phyloP scores from a whole-genome alignment of 2,797 vertebrate genomes.

The Centroberyx gerrardi region DNA sequence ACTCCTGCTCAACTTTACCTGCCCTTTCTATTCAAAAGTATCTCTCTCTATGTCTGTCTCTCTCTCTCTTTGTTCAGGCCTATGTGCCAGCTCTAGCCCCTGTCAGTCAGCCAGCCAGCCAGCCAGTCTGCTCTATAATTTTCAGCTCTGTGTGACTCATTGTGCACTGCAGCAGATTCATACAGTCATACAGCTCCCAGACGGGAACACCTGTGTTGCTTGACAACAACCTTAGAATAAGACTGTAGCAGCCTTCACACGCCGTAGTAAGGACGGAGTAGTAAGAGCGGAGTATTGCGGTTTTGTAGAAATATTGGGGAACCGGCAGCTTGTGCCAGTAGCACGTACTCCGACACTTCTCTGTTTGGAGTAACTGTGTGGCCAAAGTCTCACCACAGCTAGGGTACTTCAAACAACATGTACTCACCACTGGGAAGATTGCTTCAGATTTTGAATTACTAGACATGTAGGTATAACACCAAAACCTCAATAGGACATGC shows the following conservation, averaged over 20 bases:
- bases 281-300: too few species aligned
- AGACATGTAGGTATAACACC: constrained; percentile 10
- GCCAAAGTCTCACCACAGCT: too few species aligned
- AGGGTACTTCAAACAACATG: too few species aligned
- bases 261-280: too few species aligned
- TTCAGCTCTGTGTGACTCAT: constrained; percentile 70
- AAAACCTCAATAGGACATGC: not conserved
- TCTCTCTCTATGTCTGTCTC: constrained; percentile 5
- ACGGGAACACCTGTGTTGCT: constrained; percentile 54
- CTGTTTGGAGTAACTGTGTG: too few species aligned
- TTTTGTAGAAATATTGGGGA: too few species aligned
- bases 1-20: constrained; percentile 12
- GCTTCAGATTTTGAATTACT: not conserved
- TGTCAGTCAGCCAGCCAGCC: constrained; percentile 37
- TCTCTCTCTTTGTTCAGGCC: constrained; percentile 15
- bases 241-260: constrained; percentile 4
- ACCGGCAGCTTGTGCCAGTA: too few species aligned
- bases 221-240: constrained; percentile 22
- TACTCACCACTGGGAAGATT: too few species aligned
- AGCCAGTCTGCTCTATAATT: constrained; percentile 51
- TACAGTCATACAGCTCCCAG: constrained; percentile 20
- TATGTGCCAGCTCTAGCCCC: constrained; percentile 1
- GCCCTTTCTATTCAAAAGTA: constrained; percentile 15
- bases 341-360: too few species aligned
- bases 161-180: constrained; percentile 46